Percentiles rank a stretch among this genome's conserved stretches.
phyloP scores from a whole-genome alignment of 2,888 invertebrate species.

The Cerceris ruficornis region DNA sequence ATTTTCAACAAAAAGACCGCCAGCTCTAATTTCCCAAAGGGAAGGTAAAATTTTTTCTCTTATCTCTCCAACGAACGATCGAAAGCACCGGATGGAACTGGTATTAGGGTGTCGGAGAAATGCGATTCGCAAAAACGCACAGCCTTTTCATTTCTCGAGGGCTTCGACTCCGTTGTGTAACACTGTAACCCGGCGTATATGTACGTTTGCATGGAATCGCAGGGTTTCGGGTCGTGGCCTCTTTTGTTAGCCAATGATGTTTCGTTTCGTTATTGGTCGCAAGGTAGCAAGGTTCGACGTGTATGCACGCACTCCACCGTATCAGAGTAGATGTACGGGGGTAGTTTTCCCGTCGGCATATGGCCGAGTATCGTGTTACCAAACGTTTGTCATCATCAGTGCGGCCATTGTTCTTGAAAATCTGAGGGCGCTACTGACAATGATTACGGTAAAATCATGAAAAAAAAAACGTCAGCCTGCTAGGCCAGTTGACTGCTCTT shows the following conservation, averaged over 20 bases:
- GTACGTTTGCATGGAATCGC: conserved; percentile 68
- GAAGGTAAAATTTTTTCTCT: no score
- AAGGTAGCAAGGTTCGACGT: conserved; percentile 66
- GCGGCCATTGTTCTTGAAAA: conserved; percentile 75
- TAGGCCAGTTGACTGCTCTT: conserved; percentile 45
- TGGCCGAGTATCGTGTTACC: conserved; percentile 79
- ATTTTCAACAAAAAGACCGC: no score
- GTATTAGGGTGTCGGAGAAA: conserved; percentile 18
- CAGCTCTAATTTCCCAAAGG: no score
- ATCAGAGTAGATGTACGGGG: conserved; percentile 67
- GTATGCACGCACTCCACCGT: conserved; percentile 51
- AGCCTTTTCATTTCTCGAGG: conserved; percentile 41
- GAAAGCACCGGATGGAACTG: neutral
- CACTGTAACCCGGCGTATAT: conserved; percentile 73
- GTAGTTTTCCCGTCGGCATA: conserved; percentile 73
- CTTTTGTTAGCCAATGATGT: conserved; percentile 72
- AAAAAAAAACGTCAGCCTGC: conserved; percentile 66
- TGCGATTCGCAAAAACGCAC: conserved; percentile 45
- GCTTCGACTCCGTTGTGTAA: conserved; percentile 61
- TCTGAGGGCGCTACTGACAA: conserved; percentile 65
- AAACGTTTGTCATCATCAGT: conserved; percentile 81
- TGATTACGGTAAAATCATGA: conserved; percentile 56
- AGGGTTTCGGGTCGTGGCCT: conserved; percentile 71
- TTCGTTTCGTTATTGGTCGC: conserved; percentile 74
- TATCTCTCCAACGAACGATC: no score